Base-by-base conservation (phyloP, 1,140 invertebrate genomes). In the Drosophila takahashii region DNA sequence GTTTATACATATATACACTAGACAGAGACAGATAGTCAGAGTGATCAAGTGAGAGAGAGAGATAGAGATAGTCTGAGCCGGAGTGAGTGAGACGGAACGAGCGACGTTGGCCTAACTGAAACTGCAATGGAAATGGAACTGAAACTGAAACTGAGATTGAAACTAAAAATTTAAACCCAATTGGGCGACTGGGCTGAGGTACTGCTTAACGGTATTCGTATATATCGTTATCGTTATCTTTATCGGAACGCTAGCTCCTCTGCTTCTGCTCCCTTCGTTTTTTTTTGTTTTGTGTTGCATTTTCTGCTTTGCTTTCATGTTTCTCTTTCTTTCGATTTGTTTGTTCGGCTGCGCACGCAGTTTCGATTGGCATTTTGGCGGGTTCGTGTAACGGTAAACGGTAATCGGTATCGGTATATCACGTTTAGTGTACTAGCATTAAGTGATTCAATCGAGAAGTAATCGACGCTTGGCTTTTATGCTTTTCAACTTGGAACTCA, bases 381-480 rank as follows among this genome's bases (percentile, higher is more conserved):
- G 54, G 69, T 48, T 70, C 50, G 67, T 70, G 67, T 70, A 70
- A 69, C 66, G 41, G 47, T 52, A 32, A 62, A 52, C 58, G 36
- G 66, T 70, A 54, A 37, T 54, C 65, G 65, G 62, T 70, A 54
- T 52, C 64, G 66, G 66, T 66, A 66, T 61, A 62, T 70, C 66
- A 70, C 66, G 42, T 70, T 71, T 71, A 70, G 65, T 71, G 52
- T 64, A 42, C 65, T 71, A 57, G 47, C 52, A 60, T 67, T 44
- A 73, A 51, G 29, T 79, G 26, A 61, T 74, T 48, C 69, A 79
- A 59, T 76, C 37, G 54, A 85, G 60, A 71, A 77, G 65, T 70
- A 84, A 85, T 84, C 80, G 80, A 84, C 80, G 80, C 80, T 84
- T 84, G 80, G 81, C 81, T 77, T 77, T 80, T 73, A 81, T 85